Conservation (phyloP, 2,113 vertebrate genomes). For the Cyanistes caeruleus region DNA sequence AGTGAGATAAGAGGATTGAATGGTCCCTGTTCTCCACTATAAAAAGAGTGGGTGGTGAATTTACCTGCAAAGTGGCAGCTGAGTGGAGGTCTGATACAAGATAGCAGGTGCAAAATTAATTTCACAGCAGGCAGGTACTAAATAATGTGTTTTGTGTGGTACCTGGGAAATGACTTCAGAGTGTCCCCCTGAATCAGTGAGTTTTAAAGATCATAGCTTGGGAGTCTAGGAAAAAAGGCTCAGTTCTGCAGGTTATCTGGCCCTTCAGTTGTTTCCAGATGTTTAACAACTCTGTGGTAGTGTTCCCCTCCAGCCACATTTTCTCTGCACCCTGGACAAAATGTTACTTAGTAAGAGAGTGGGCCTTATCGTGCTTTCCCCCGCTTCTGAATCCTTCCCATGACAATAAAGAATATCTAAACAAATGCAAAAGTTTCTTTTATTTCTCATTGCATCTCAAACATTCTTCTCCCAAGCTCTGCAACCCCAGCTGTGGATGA, state of each 20-base stretch:
- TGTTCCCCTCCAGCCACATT: background rate
- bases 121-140: background rate
- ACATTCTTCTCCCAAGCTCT: background rate
- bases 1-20: background rate
- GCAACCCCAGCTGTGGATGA: accelerated
- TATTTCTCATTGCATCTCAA: background rate
- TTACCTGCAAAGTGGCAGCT: background rate
- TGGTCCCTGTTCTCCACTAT: background rate
- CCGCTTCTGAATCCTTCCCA: background rate
- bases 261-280: background rate
- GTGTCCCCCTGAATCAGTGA: background rate
- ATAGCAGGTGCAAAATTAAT: background rate
- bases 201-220: background rate
- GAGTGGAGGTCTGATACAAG: background rate
- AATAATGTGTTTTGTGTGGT: background rate
- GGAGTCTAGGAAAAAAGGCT: background rate
- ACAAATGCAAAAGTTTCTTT: background rate
- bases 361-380: background rate
- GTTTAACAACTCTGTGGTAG: background rate
- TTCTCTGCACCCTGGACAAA: background rate
- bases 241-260: background rate
- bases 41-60: background rate
- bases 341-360: background rate
- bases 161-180: background rate
- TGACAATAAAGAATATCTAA: background rate